Evolutionary conservation across 2,888 invertebrate genomes (phyloP).

Genomic region (Heliconius cydno): DNA sequence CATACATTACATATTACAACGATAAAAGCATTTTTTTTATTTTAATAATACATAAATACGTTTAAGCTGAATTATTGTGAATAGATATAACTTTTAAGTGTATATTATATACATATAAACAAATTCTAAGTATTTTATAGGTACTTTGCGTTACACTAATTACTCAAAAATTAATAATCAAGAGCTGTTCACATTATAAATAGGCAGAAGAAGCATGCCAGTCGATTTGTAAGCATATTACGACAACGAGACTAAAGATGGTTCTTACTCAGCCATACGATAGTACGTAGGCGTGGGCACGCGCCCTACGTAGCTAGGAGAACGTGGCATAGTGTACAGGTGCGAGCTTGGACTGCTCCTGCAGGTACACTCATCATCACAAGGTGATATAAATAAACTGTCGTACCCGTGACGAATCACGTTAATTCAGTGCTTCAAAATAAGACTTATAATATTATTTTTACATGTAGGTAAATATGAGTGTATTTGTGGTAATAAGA

Average conservation of each 20-base stretch:
- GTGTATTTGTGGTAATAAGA: not conserved
- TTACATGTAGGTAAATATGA: not conserved
- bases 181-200: constrained; percentile 3
- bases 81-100: not conserved
- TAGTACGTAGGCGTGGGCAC: constrained; percentile 80
- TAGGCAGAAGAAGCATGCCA: not conserved
- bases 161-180: not conserved
- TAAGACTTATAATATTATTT: not conserved
- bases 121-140: not conserved
- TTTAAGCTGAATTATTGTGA: not conserved
- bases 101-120: not conserved
- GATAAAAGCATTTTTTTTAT: not conserved
- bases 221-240: constrained; percentile 16
- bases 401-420: constrained; percentile 8
- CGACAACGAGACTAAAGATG: constrained; percentile 59
- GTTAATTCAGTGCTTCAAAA: not conserved
- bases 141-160: not conserved
- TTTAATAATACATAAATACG: not conserved
- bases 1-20: not conserved
- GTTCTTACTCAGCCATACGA: constrained; percentile 77
- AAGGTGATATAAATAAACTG: constrained; percentile 8
- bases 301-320: constrained; percentile 76
- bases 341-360: constrained; percentile 78
- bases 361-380: constrained; percentile 54
- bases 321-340: constrained; percentile 73